Conservation (phyloP, 2,113 vertebrate genomes). For the Triplophysa tibetana region DNA sequence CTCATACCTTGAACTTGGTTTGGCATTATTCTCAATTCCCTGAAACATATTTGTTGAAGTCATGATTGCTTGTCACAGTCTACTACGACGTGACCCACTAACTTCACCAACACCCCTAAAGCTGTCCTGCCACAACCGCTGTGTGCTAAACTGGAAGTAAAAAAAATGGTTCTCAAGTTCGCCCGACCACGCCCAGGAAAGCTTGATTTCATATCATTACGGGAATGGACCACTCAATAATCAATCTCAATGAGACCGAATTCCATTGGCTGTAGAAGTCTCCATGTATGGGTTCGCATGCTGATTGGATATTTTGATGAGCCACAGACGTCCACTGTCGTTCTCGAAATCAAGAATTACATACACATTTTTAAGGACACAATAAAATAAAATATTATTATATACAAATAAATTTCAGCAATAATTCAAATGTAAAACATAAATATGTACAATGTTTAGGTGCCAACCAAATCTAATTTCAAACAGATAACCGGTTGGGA, state of each 20-base stretch:
- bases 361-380: no score
- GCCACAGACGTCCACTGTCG: neutral
- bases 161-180: neutral
- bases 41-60: slow-evolving; percentile 83
- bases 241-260: neutral
- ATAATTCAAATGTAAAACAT: no score
- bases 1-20: slow-evolving; percentile 83
- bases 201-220: neutral
- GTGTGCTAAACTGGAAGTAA: neutral
- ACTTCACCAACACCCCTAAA: slow-evolving; percentile 10
- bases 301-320: neutral
- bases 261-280: slow-evolving; percentile 7
- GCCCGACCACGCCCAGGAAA: slow-evolving; percentile 23
- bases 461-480: no score
- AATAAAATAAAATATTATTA: no score
- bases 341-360: neutral
- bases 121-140: neutral
- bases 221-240: neutral
- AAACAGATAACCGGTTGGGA: no score
- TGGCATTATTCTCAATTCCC: slow-evolving; percentile 69
- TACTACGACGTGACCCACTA: neutral
- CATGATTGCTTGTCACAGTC: slow-evolving; percentile 58
- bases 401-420: no score
- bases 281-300: neutral
- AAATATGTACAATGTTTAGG: no score